Conservation (phyloP, 2,797 vertebrate species). For the Macropodus opercularis region DNA sequence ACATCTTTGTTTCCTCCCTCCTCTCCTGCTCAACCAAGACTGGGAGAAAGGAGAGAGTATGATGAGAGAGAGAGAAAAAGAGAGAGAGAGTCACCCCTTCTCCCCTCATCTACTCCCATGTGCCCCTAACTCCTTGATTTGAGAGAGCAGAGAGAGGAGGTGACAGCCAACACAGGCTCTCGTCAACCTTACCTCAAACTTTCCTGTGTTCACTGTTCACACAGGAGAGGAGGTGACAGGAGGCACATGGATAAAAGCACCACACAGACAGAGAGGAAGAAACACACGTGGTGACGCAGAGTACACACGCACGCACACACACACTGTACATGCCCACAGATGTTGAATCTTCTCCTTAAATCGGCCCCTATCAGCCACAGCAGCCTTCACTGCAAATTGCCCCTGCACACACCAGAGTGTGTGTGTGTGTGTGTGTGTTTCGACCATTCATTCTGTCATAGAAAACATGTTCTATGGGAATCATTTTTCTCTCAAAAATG, state of each 20-base stretch:
- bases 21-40: slow-evolving; percentile 30
- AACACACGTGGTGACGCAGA: slow-evolving; percentile 9
- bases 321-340: slow-evolving; percentile 29
- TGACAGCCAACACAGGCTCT: slow-evolving; percentile 71
- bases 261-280: slow-evolving; percentile 2
- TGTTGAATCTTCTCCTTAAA: slow-evolving; percentile 61
- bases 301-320: background rate
- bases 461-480: slow-evolving; percentile 34
- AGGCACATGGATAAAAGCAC: slow-evolving; percentile 52
- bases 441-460: slow-evolving; percentile 45
- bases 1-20: slow-evolving; percentile 37
- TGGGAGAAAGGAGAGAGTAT: slow-evolving; percentile 15
- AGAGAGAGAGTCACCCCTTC: slow-evolving; percentile 24
- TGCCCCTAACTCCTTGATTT: slow-evolving; percentile 50
- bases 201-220: slow-evolving; percentile 62
- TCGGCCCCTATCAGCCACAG: slow-evolving; percentile 65
- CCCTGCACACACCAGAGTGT: slow-evolving; percentile 1
- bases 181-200: slow-evolving; percentile 65
- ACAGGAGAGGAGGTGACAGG: slow-evolving; percentile 64
- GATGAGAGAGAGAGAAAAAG: background rate
- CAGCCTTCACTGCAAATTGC: slow-evolving; percentile 74
- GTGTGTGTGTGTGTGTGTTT: background rate
- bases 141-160: slow-evolving; percentile 62
- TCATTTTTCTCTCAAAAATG: slow-evolving; percentile 13
- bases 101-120: background rate